Evolutionary conservation across 1,140 invertebrate genomes (phyloP).

Genomic region (Camponotus floridanus): DNA sequence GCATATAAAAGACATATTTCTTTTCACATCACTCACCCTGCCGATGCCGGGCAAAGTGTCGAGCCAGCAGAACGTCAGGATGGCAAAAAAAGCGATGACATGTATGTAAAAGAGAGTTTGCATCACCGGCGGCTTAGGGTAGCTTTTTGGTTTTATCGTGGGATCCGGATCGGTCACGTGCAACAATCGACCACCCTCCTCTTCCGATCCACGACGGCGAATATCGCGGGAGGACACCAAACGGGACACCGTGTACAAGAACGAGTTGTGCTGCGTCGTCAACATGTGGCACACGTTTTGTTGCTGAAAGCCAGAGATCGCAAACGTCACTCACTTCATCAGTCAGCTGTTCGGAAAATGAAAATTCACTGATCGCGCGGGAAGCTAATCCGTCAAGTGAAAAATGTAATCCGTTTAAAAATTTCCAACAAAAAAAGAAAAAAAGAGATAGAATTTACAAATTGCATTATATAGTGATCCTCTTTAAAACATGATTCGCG

Average conservation of each 20-base stretch:
- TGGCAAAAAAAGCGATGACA: conserved; percentile 81
- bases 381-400: conserved; percentile 13
- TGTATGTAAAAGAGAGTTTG: conserved; percentile 85
- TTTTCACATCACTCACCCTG: conserved; percentile 80
- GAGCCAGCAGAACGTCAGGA: conserved; percentile 84
- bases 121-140: conserved; percentile 82
- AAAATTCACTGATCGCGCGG: neutral
- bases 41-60: conserved; percentile 85
- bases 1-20: neutral
- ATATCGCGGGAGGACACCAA: conserved; percentile 84
- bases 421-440: neutral
- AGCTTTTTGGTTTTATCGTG: conserved; percentile 80
- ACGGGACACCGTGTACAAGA: conserved; percentile 86
- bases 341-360: neutral
- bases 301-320: conserved; percentile 71
- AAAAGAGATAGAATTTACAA: neutral
- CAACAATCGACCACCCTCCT: conserved; percentile 81
- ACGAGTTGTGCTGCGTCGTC: conserved; percentile 82
- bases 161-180: conserved; percentile 84
- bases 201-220: conserved; percentile 79
- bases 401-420: neutral
- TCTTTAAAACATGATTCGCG: neutral
- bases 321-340: conserved; percentile 10
- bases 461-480: neutral
- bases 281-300: conserved; percentile 81